These are phyloP conservation scores for Bergia puertoricense DNA, from an alignment of 92 coral and sea anemone species.

Conservation along the genomic window DNA sequence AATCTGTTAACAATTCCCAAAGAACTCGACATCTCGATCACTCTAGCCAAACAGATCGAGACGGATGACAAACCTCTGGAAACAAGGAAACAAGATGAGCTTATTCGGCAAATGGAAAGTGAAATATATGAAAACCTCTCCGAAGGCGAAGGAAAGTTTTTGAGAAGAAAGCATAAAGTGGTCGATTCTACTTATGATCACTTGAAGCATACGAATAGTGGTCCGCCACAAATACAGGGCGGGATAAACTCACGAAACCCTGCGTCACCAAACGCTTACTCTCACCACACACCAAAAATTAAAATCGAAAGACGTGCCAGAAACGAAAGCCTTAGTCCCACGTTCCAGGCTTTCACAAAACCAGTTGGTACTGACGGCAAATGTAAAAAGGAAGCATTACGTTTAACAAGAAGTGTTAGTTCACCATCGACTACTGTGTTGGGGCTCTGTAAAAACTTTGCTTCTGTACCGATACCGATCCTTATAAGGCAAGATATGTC, in stretches of 20 bases:
- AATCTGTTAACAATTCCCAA: conserved; percentile 25
- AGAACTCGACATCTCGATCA: conserved; percentile 23
- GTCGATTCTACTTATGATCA: not conserved
- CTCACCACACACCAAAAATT: conserved; percentile 1
- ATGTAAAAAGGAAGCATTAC: not conserved
- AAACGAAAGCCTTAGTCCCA: not conserved
- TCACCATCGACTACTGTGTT: not conserved
- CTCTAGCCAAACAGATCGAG: not conserved
- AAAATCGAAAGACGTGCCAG: not conserved
- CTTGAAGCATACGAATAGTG: not conserved
- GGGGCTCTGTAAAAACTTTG: not conserved
- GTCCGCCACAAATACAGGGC: not conserved
- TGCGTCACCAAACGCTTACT: conserved; percentile 18
- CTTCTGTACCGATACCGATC: not conserved
- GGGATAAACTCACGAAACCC: not conserved
- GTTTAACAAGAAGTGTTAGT: conserved; percentile 6
- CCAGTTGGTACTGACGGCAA: not conserved
- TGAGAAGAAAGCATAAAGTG: not conserved
- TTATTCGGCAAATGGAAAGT: conserved; percentile 18
- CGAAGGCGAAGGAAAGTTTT: not conserved
- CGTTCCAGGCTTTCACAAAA: not conserved
- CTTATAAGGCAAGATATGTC: not conserved
- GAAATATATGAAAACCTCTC: conserved; percentile 20
- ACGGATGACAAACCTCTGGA: not conserved
- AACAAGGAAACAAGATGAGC: not conserved